Percentiles rank a stretch among this genome's conserved stretches.
phyloP scores from a whole-genome alignment of 2,113 vertebrate genomes.

The Callochromis pleurospilus region DNA sequence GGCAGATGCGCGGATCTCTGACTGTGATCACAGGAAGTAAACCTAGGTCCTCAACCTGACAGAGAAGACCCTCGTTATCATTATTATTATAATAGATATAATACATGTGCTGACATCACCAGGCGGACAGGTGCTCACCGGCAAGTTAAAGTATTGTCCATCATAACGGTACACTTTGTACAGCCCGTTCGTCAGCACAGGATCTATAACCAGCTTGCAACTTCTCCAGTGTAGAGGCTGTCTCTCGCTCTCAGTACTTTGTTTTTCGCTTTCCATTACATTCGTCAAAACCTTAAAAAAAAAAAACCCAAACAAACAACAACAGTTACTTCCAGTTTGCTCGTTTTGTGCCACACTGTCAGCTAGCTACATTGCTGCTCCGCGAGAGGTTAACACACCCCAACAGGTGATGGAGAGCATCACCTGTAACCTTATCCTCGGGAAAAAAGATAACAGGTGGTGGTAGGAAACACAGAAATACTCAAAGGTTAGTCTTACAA shows the following conservation, averaged over 20 bases:
- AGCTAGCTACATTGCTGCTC: neutral
- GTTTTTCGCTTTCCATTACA: conserved; percentile 90
- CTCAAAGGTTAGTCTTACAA: neutral
- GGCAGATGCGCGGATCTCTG: conserved; percentile 87
- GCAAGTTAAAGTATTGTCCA: conserved; percentile 87
- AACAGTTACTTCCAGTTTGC: neutral
- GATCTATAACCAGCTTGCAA: conserved; percentile 97
- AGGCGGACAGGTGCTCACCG: conserved; percentile 71
- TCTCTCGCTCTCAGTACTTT: conserved; percentile 78
- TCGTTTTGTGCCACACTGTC: neutral
- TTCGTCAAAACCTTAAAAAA: conserved; percentile 80
- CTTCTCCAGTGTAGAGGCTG: conserved; percentile 88
- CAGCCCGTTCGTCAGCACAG: conserved; percentile 84
- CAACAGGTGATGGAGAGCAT: conserved; percentile 66
- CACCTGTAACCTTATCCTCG: conserved; percentile 33
- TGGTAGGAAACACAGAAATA: neutral
- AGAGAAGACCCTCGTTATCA: neutral
- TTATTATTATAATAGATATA: neutral
- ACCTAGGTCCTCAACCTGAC: conserved; percentile 80
- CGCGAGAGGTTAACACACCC: conserved; percentile 54
- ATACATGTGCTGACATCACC: neutral
- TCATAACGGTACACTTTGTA: conserved; percentile 95
- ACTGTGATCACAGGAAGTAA: conserved; percentile 85
- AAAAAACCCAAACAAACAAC: neutral
- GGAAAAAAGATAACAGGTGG: neutral